These are phyloP conservation scores for Pseudolaguvia tuberculata DNA, from an alignment of 2,113 vertebrate species.

Conservation along the genomic window DNA sequence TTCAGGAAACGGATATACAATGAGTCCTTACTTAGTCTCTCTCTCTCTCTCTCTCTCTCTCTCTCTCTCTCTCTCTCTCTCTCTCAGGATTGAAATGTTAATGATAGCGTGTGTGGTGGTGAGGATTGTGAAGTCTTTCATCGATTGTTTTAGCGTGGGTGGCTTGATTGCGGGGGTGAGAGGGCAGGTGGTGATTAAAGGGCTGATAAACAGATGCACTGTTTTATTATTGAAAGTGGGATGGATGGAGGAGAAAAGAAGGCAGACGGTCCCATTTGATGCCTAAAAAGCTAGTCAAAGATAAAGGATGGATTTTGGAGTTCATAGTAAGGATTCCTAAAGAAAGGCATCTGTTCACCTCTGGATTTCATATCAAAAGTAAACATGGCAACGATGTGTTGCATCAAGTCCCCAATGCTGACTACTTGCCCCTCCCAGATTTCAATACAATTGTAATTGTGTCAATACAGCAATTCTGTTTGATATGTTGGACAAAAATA, in stretches of 20 bases:
- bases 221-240: not conserved
- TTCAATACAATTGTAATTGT: too few species aligned
- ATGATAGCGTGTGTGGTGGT: too few species aligned
- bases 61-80: not conserved
- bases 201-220: constrained; percentile 5
- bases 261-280: not conserved
- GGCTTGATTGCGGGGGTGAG: constrained; percentile 11
- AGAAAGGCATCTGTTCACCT: not conserved
- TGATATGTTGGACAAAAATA: not conserved
- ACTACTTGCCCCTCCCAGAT: not conserved
- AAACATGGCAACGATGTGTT: not conserved
- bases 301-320: not conserved
- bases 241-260: not conserved
- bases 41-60: too few species aligned
- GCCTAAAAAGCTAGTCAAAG: not conserved
- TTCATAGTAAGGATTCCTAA: not conserved
- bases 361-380: not conserved
- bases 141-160: constrained; percentile 11
- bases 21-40: too few species aligned
- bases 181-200: constrained; percentile 30
- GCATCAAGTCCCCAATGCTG: not conserved
- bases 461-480: too few species aligned
- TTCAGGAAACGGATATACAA: not conserved
- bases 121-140: not conserved
- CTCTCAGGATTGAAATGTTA: not conserved